Evolutionary conservation across 2,797 vertebrate genomes (phyloP), one percentile per base, ranked within the genome.

Genomic region (Chiroxiphia lanceolata): DNA sequence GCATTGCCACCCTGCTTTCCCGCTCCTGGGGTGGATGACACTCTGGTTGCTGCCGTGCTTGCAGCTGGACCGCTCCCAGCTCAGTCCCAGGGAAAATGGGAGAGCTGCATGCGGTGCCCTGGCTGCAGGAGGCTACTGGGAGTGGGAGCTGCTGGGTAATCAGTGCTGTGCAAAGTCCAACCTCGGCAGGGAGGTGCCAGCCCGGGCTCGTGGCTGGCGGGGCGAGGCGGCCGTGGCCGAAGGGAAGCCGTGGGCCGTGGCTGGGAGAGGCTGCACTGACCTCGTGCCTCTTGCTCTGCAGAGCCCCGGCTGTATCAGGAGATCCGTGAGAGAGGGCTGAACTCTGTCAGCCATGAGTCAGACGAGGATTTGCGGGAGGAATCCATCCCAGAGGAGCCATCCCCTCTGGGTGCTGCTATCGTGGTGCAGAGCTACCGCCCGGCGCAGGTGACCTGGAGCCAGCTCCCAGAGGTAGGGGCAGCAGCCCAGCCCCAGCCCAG

Each of bases 231-330:
- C 81, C 8, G 0, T 7, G 83, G 6, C 38, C 38, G 72, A 68
- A 50, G 86, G 69, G 44, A 63, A 67, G 26, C 69, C 2, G 0
- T 4, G 60, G 63, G 44, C 15, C 23, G 6, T 9, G 13, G 38
- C 56, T 59, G 57, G 63, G 67, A 82, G 45, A 61, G 64, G 51
- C 45, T 33, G 21, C 0, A 15, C 45, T 84, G 87, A 36, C 88
- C 90, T 68, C 21, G 0, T 34, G 64, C 53, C 33, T 42, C 31
- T 38, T 15, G 14, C 40, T 84, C 91, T 19, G 15, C 98, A 99
- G 99, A 99, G 31, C 99, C 99, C 2, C 92, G 68, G 51, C 98
- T 99, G 70, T 99, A 99, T 89, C 99, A 99, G 98, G 99, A 99
- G 96, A 98, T 99, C 95, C 98, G 98, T 23, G 99, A 99, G 97